These are phyloP conservation scores for Acanthisitta chloris DNA, from an alignment of 2,113 vertebrate genomes.

Conservation along the genomic window DNA sequence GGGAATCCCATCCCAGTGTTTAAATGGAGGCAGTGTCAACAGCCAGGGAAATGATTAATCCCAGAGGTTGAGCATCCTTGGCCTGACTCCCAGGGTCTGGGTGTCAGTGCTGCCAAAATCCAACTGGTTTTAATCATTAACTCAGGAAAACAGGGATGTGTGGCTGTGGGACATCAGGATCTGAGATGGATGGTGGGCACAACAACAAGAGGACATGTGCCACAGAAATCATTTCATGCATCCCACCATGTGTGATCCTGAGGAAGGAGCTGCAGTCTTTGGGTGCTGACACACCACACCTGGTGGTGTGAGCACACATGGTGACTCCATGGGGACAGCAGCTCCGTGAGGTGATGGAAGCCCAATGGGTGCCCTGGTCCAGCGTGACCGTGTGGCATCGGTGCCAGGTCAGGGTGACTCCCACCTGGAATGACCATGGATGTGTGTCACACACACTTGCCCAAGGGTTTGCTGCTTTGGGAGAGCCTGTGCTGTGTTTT, in stretches of 20 bases:
- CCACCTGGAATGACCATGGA: not conserved
- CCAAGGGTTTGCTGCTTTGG: not conserved
- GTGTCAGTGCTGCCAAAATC: not conserved
- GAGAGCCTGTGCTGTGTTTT: fast-evolving
- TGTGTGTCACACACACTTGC: fast-evolving
- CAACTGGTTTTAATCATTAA: conserved; percentile 67
- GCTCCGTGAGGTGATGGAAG: fast-evolving
- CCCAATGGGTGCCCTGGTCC: fast-evolving
- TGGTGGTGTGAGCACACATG: no score
- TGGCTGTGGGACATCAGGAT: not conserved
- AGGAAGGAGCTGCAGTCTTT: fast-evolving
- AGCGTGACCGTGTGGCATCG: fast-evolving
- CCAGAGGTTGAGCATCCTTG: conserved; percentile 40
- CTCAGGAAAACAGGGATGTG: not conserved
- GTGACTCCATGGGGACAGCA: not conserved
- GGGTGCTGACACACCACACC: not conserved
- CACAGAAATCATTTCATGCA: fast-evolving
- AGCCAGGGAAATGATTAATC: conserved; percentile 68
- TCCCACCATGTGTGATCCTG: fast-evolving
- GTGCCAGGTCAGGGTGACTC: not conserved
- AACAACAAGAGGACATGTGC: no score
- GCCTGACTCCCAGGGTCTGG: not conserved
- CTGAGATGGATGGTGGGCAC: fast-evolving
- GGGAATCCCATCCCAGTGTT: not conserved
- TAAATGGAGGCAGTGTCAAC: not conserved